Evolutionary conservation across 2,888 invertebrate genomes (phyloP), one percentile per base, ranked within the genome.

Genomic region (Quadriops clusia): DNA sequence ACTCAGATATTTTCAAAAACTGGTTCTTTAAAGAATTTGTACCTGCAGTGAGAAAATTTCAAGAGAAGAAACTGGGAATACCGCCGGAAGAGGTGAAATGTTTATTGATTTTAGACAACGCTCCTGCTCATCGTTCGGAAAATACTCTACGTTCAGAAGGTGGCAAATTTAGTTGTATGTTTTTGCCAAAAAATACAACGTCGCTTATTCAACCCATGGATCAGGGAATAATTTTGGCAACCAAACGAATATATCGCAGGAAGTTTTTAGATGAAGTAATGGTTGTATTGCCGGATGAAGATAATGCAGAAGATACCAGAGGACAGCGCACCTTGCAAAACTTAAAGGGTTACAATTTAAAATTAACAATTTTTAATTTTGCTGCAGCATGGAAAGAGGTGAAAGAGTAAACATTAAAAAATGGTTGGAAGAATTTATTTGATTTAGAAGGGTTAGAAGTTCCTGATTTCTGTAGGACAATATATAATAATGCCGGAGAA

Each of bases 401-500:
- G 11, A 27, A 13, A 10, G 13, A 8, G n/a, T 12, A 32, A 28
- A 32, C 32, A n/a, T 28, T 32, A 16, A 14, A 29, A 29, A 20
- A 23, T 29, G 24, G 26, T 30, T 30, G 30, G 4, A 30, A 30
- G 13, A 30, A 30, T 30, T 30, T 30, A 23, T 23, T 30, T 30
- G 11, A 30, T 27, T 31, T 31, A 31, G 31, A 28, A 28, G 31
- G 31, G 17, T n/a, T 31, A 27, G 31, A 31, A 31, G 31, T 31
- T 30, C 20, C 30, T 30, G 30, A 11, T 30, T 12, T 30, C 12
- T 11, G 5, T 30, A 30, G 23, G 12, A 24, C 3, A 16, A 30
- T 24, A 28, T 18, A 31, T 3, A 31, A 31, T 31, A 31, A 31
- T 31, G 31, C 11, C 17, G 28, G 28, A 28, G 15, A 28, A 31